A percentile compares a stretch with the other conserved stretches of the same genome.
Conservation (phyloP, 2,113 vertebrate genomes). For the Tupaia tana region DNA sequence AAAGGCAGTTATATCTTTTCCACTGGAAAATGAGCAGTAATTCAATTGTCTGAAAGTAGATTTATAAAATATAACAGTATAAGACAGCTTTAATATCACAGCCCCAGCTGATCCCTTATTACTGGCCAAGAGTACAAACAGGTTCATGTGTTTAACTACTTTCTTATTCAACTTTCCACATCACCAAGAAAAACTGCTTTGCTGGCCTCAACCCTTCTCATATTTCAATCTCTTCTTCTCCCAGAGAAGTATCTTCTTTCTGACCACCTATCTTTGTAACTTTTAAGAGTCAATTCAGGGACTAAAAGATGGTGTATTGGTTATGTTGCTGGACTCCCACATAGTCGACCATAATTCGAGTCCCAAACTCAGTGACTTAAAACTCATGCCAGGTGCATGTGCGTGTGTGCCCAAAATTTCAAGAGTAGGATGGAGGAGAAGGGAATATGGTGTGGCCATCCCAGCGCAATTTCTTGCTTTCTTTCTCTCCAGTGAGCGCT, state of each 20-base stretch:
- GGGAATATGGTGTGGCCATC: too few species aligned
- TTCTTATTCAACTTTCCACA: not conserved
- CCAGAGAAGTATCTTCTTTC: not conserved
- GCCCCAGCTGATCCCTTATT: not conserved
- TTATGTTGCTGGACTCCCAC: too few species aligned
- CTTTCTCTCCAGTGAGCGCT: too few species aligned
- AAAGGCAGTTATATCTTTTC: conserved; percentile 8
- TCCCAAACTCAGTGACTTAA: too few species aligned
- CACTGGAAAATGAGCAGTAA: not conserved
- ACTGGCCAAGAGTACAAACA: not conserved
- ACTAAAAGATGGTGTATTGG: too few species aligned
- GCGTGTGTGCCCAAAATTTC: too few species aligned
- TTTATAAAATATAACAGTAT: not conserved
- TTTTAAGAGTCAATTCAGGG: not conserved
- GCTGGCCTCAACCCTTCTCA: not conserved
- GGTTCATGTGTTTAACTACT: not conserved
- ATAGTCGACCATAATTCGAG: too few species aligned
- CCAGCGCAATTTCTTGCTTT: too few species aligned
- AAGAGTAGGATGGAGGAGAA: too few species aligned
- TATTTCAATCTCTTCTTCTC: not conserved
- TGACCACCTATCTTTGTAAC: not conserved
- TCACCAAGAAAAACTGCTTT: not conserved
- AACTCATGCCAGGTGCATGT: too few species aligned
- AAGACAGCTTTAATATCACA: not conserved
- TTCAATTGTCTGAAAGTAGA: not conserved